phyloP scores from a whole-genome alignment of 2,113 vertebrate species.

The Pontoporia blainvillei region DNA sequence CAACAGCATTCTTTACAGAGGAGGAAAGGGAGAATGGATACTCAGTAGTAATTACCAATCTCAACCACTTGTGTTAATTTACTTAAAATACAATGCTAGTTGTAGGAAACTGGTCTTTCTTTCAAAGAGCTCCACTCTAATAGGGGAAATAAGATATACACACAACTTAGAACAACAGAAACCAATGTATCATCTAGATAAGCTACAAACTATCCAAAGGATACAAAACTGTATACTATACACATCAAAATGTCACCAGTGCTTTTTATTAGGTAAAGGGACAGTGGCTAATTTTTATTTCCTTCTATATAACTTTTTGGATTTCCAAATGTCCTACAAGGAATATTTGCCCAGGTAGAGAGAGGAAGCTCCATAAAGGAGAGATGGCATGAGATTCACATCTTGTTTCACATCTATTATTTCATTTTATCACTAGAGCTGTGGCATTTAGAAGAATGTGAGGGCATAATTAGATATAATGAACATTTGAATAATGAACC shows the following conservation, averaged over 20 bases:
- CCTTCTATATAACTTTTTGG: not conserved
- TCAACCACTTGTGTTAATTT: not conserved
- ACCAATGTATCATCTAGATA: not conserved
- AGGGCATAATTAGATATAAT: not conserved
- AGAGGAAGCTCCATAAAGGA: not conserved
- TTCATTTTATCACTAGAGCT: not conserved
- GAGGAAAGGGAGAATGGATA: not conserved
- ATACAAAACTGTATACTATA: not conserved
- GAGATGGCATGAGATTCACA: not conserved
- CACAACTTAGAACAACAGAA: not conserved
- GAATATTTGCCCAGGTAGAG: not conserved
- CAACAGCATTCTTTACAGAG: not conserved
- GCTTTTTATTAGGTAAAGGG: not conserved
- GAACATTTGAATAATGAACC: constrained; percentile 11
- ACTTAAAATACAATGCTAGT: not conserved
- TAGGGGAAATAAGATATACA: not conserved
- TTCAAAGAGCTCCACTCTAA: constrained; percentile 25
- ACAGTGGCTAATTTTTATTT: not conserved
- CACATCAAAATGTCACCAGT: not conserved
- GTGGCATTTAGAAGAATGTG: not conserved
- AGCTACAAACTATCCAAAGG: not conserved
- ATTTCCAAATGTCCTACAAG: not conserved
- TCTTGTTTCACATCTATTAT: not conserved
- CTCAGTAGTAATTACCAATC: not conserved
- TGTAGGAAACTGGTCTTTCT: not conserved